Evolutionary conservation across 1,140 invertebrate genomes (phyloP).

Genomic region (Solenopsis fugax): DNA sequence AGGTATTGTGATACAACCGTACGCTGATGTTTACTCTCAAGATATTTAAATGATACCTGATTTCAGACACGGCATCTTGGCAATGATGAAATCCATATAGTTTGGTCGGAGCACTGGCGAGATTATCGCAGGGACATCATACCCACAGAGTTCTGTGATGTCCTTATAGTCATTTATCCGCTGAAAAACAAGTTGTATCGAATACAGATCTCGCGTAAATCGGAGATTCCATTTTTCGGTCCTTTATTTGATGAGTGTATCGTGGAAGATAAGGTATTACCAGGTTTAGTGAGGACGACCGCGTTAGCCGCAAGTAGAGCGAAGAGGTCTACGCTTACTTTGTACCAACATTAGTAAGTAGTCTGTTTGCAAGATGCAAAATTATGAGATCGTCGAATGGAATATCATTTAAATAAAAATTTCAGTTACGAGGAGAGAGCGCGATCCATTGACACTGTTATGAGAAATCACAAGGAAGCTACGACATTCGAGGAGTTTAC

Average conservation of each 20-base stretch:
- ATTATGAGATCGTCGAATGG: conserved; percentile 21
- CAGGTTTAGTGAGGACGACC: conserved; percentile 96
- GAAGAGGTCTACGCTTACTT: conserved; percentile 94
- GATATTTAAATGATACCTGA: conserved; percentile 43
- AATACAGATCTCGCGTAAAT: conserved; percentile 84
- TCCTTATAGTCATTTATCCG: conserved; percentile 99
- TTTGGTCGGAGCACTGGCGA: conserved; percentile 98
- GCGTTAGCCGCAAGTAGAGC: conserved; percentile 97
- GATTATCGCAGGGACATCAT: conserved; percentile 99
- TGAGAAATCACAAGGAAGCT: conserved; percentile 94
- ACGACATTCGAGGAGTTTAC: conserved; percentile 97
- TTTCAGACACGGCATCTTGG: conserved; percentile 96
- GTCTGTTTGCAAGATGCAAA: background rate
- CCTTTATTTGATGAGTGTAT: conserved; percentile 98
- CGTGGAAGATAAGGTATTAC: conserved; percentile 93
- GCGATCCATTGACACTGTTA: conserved; percentile 95
- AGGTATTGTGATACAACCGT: conserved; percentile 87
- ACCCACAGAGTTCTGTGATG: conserved; percentile 99
- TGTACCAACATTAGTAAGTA: conserved; percentile 96
- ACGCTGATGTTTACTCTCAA: background rate
- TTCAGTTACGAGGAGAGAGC: conserved; percentile 96
- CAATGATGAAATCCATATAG: conserved; percentile 99
- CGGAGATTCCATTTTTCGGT: conserved; percentile 97
- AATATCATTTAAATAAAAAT: conserved; percentile 68
- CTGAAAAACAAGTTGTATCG: conserved; percentile 89